Evolutionary conservation across 2,113 vertebrate species (phyloP), one percentile per base, ranked within the genome.

Genomic region (Rattus rattus): DNA sequence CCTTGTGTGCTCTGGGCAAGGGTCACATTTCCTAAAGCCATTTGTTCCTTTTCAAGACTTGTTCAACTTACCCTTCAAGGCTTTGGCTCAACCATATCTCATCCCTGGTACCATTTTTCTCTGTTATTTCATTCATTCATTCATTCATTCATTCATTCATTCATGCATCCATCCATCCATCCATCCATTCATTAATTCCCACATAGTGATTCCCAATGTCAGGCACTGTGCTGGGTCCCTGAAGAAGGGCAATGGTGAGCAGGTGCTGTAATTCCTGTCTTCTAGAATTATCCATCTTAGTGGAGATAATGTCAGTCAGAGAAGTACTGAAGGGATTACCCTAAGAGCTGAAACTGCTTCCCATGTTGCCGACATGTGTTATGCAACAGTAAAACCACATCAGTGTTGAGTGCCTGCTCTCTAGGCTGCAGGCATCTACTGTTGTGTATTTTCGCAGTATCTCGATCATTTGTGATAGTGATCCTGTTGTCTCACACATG

Each of bases 101-200:
- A 19, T 90, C 43, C 54, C 0, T 80, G n/a, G 20, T 69, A 81
- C 43, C 4, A 94, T 91, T 54, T 67, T 43, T 2, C 52, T 20
- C 90, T 59, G 49, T 94, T 86, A 8, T 56, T 86, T 63, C 81
- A 70, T 86, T 90, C 67, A 83, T 30, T 39, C 65, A 85, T 83
- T n/a, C 75, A 76, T 73, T 2, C 43, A 43, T 43, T 3, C 43
- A 43, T 43, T 3, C 43, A 43, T n/a, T 43, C 43, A 43, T 43
- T 92, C 59, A 59, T 83, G n/a, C 65, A 85, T 83, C 24, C 75
- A 76, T 73, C 2, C 43, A 43, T 43, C 43, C 43, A 43, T 43
- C 43, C 43, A 43, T n/a, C 75, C 43, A 43, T 43, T 92, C 59
- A 59, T 83, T 93, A 52, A 73, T n/a, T 47, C 26, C 14, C 43